These are phyloP conservation scores for Wiebesia pumilae DNA, from an alignment of 1,140 invertebrate genomes.

Conservation along the genomic window DNA sequence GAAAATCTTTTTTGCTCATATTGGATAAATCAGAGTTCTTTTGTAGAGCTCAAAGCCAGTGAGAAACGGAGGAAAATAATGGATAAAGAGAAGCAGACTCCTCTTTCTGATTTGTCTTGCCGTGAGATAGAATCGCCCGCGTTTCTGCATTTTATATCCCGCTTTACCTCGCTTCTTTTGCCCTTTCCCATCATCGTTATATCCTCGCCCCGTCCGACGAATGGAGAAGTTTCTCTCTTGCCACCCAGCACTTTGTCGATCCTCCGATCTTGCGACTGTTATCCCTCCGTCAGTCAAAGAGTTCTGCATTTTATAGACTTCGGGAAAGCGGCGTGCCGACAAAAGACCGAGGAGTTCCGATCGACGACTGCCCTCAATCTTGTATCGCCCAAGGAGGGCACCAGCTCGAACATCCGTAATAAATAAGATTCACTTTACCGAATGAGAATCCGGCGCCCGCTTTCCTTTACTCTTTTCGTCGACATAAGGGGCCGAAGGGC, in stretches of 20 bases:
- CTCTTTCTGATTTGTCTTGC: neutral
- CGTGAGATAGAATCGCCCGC: neutral
- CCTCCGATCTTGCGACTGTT: neutral
- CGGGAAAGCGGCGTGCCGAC: neutral
- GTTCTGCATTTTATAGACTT: slow-evolving; percentile 38
- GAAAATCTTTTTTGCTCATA: neutral
- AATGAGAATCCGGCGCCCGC: slow-evolving; percentile 18
- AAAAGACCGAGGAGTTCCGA: slow-evolving; percentile 6
- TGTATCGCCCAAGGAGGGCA: neutral
- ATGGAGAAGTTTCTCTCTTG: neutral
- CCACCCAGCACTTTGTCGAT: neutral
- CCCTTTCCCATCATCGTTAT: neutral
- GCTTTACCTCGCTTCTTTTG: neutral
- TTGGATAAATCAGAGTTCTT: neutral
- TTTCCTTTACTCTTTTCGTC: neutral
- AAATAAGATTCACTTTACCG: slow-evolving; percentile 37
- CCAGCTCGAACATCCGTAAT: slow-evolving; percentile 11
- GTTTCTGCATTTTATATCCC: slow-evolving; percentile 6
- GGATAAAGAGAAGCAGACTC: neutral
- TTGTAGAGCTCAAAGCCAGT: neutral
- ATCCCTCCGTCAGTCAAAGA: neutral
- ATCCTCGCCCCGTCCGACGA: too few relatives aligned
- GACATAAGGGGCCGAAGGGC: neutral
- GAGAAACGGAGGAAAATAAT: neutral
- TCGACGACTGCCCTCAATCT: neutral